Base-by-base conservation (phyloP, 2,113 vertebrate species). In the Salvelinus alpinus region DNA sequence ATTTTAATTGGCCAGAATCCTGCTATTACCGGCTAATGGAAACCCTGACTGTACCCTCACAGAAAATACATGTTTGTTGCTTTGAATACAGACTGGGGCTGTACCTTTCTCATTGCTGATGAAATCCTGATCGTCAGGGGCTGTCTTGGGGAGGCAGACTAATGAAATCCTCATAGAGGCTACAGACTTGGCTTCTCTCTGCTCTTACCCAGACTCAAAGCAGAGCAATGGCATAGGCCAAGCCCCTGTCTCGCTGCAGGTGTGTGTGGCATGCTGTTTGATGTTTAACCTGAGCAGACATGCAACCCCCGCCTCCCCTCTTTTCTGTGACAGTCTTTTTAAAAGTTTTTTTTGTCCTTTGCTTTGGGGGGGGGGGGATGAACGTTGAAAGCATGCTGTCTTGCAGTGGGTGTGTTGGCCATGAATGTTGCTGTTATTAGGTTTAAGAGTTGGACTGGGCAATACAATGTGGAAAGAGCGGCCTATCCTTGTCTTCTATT, bases 131-230 rank as follows among this genome's bases (percentile, higher is more conserved):
- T 2, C 2, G n/a, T 62, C 59, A 57, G 54, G 70, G 70, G 31
- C 38, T 84, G 57, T 75, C n/a, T 79, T n/a, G 16, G 1, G 13
- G n/a, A 74, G 18, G 38, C 38, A 44, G 8, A 44, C 38, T 22
- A n/a, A 20, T 62, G 59, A 62, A n/a, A 1, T 57, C 13, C 54
- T 11, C 4, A 57, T 9, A 14, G 71, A 57, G 1, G 22, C 66
- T 22, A 79, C 44, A 57, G 77, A 4, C 47, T 77, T 57, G 20
- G 27, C 22, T 44, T 44, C 71, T 74, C 67, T 48, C 80, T 82
- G 69, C 44, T 64, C 54, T 48, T 60, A 71, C 48, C 59, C 51
- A 24, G 68, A 66, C 75, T 57, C 54, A 75, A 64, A 78, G 72
- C 34, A 71, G 54, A 57, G 57, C 73, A 60, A 51, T 80, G 78